These are phyloP conservation scores for Mimachlamys varia DNA, from an alignment of 2,888 invertebrate genomes.

Conservation along the genomic window DNA sequence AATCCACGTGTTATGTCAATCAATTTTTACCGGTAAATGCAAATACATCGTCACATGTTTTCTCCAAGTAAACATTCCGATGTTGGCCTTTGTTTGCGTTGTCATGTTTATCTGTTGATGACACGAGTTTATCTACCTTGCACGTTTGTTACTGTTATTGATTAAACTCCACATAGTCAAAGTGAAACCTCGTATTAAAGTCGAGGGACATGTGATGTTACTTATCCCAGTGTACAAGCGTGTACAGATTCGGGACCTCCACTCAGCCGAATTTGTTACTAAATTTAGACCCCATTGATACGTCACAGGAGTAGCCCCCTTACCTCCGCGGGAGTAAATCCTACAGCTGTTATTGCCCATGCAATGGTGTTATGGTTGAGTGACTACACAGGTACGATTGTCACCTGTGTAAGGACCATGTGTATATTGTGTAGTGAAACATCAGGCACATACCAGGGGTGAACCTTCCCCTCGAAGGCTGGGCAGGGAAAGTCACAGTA, in stretches of 20 bases:
- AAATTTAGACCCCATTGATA: slow-evolving; percentile 27
- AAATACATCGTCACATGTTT: not conserved
- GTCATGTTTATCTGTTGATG: not conserved
- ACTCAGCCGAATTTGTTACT: slow-evolving; percentile 16
- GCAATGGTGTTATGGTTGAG: slow-evolving; percentile 6
- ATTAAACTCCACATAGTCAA: not conserved
- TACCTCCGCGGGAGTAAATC: not conserved
- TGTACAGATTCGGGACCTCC: slow-evolving; percentile 34
- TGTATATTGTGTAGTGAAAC: slow-evolving; percentile 14
- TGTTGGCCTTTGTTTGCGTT: not conserved
- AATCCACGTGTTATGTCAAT: slow-evolving; percentile 28
- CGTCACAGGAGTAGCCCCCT: not conserved
- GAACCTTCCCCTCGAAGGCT: slow-evolving; percentile 6
- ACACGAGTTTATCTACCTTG: not conserved
- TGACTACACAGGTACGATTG: slow-evolving; percentile 8
- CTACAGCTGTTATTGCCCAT: slow-evolving; percentile 29
- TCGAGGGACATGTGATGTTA: slow-evolving; percentile 6
- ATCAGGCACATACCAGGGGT: not conserved
- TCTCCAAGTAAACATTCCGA: not conserved
- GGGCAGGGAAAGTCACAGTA: slow-evolving; percentile 6
- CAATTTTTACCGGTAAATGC: slow-evolving; percentile 28
- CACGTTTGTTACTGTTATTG: not conserved
- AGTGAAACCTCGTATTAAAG: not conserved
- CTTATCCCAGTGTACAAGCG: not conserved
- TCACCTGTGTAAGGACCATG: slow-evolving; percentile 18